These are phyloP conservation scores for Ennomos quercinarius DNA, from an alignment of 2,888 invertebrate genomes.

Conservation along the genomic window DNA sequence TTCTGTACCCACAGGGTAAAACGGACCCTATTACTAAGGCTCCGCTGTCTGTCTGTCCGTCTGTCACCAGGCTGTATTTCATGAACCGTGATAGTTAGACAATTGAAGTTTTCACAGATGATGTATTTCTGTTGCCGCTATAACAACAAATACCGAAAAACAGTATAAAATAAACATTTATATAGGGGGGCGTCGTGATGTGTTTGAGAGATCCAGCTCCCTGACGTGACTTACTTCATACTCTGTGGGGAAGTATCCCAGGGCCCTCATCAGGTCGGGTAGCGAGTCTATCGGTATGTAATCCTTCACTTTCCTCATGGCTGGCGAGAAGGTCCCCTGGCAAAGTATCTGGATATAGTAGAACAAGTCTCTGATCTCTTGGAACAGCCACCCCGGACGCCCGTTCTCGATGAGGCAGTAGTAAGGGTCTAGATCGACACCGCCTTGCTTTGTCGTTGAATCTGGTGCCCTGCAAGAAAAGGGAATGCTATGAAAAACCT, in stretches of 20 bases:
- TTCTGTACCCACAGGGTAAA: too few relatives aligned
- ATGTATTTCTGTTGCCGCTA: too few relatives aligned
- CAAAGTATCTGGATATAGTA: conserved; percentile 91
- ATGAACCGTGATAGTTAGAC: too few relatives aligned
- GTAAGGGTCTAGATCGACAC: conserved; percentile 87
- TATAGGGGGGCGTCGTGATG: too few relatives aligned
- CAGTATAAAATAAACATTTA: too few relatives aligned
- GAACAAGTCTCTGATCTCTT: conserved; percentile 90
- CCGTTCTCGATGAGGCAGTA: conserved; percentile 90
- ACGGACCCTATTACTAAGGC: too few relatives aligned
- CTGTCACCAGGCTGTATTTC: too few relatives aligned
- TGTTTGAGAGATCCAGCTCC: too few relatives aligned
- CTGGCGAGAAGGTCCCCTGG: conserved; percentile 88
- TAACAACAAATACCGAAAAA: too few relatives aligned
- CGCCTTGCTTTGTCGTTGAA: conserved; percentile 78
- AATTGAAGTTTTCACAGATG: too few relatives aligned
- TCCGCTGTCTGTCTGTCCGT: too few relatives aligned
- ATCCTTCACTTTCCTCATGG: conserved; percentile 85
- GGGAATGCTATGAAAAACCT: too few relatives aligned
- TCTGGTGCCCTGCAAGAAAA: conserved; percentile 76
- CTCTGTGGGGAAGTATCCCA: conserved; percentile 91
- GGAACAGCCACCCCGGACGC: conserved; percentile 88
- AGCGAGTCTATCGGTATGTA: conserved; percentile 87
- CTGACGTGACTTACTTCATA: conserved; percentile 84
- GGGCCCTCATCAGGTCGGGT: conserved; percentile 90